Conservation (phyloP, 1,140 invertebrate species). For the Heterodera schachtii region DNA sequence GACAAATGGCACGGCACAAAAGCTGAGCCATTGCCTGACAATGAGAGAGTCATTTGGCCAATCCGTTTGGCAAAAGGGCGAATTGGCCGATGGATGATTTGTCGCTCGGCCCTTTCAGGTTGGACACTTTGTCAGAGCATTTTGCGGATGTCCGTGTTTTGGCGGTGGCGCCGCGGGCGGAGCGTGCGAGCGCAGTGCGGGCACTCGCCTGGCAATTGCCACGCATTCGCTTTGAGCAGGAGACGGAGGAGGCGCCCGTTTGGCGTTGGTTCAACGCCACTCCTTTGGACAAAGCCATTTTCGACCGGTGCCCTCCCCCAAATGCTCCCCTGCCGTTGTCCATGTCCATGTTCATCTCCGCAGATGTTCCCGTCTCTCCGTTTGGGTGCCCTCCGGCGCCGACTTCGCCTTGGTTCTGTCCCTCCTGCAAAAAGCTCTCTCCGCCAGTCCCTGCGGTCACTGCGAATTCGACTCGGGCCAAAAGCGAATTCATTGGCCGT, state of each 20-base stretch:
- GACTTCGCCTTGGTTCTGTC: background rate
- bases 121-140: constrained; percentile 24
- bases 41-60: too few relatives aligned
- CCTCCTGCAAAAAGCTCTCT: constrained; percentile 5
- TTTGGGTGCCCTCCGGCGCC: background rate
- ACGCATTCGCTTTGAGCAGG: constrained; percentile 28
- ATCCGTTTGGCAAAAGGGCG: too few relatives aligned
- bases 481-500: constrained; percentile 10
- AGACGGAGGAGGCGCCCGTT: constrained; percentile 12
- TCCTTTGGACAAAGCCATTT: constrained; percentile 32
- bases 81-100: too few relatives aligned
- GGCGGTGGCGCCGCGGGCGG: constrained; percentile 12
- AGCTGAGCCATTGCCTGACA: too few relatives aligned
- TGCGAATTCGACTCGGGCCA: constrained; percentile 20
- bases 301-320: constrained; percentile 22
- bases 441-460: constrained; percentile 3
- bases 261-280: constrained; percentile 36
- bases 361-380: constrained; percentile 23
- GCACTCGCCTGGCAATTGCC: constrained; percentile 18
- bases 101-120: background rate
- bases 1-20: constrained; percentile 9
- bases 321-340: background rate
- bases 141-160: constrained; percentile 22
- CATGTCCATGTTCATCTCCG: background rate
- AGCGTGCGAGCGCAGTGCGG: constrained; percentile 9